Base-by-base conservation (phyloP, 2,888 invertebrate genomes). In the Morpho helenor region DNA sequence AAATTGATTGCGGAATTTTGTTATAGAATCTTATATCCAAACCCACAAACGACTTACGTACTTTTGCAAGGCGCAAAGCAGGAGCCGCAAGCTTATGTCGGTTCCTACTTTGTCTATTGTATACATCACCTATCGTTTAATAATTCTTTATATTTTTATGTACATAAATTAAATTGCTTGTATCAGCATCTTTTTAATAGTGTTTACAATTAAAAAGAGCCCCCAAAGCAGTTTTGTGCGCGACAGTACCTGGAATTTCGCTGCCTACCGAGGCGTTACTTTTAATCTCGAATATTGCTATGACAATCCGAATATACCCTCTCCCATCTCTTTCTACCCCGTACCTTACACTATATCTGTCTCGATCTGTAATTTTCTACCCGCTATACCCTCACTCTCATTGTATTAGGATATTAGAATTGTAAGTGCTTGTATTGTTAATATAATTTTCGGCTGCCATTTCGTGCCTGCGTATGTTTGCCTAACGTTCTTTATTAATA, bases 231-330 rank as follows among this genome's bases (percentile, higher is more conserved):
- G 70, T 75, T 76, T 74, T 73, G 70, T 67, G 71, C 73, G 67
- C 71, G 73, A 69, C 76, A 67, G 74, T 82, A 75, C 79, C 65
- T 66, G 70, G 66, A 69, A 77, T 81, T 80, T 79, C 73, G 74
- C 75, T 82, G 82, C 80, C 80, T 80, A 82, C 75, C 85, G 77
- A 82, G 73, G 82, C 87, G 87, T 86, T 80, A 79, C 86, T 87
- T 87, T 87, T 88, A 87, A 88, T 88, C 87, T 85, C 75, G 83
- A 79, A 87, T 86, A 88, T 88, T 88, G 88, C 85, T 79, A 78
- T 78, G 82, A 84, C 85, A 81, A 83, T 84, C 82, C 80, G 75
- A 82, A 82, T 79, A 61, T 54, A 54, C 48, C 70, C 67, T 62
- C 63, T 52, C 57, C 64, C 60, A 52, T 74, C 75, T 62, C 73